These are phyloP conservation scores for Cercocebus atys DNA, from an alignment of 2,113 vertebrate genomes.

Conservation along the genomic window DNA sequence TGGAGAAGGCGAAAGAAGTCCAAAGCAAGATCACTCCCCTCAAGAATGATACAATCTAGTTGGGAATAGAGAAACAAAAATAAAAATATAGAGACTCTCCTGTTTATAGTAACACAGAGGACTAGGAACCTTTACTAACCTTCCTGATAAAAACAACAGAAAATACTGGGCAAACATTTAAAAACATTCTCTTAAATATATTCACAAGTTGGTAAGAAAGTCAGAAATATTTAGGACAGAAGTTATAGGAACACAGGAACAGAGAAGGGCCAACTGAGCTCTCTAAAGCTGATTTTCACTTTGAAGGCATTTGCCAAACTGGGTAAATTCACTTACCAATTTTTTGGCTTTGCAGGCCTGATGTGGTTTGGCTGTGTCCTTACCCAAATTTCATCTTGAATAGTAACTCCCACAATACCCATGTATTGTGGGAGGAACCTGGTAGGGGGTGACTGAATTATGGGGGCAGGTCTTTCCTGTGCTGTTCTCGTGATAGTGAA, in stretches of 20 bases:
- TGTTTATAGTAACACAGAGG: not conserved
- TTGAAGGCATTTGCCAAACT: slow-evolving; percentile 2
- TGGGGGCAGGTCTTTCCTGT: too few relatives aligned
- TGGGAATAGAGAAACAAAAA: not conserved
- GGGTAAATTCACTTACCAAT: not conserved
- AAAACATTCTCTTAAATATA: slow-evolving; percentile 6
- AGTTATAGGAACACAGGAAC: not conserved
- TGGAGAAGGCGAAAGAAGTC: not conserved
- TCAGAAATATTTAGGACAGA: not conserved
- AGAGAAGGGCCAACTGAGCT: not conserved
- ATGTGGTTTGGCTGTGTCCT: too few relatives aligned
- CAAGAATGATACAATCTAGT: not conserved
- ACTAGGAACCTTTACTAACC: not conserved
- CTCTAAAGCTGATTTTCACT: not conserved
- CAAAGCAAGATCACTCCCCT: not conserved
- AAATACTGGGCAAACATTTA: not conserved
- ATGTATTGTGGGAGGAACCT: too few relatives aligned
- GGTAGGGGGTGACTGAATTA: too few relatives aligned
- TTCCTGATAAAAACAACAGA: not conserved
- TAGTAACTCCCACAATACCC: too few relatives aligned
- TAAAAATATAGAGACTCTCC: not conserved
- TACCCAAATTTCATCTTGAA: too few relatives aligned
- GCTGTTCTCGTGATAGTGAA: too few relatives aligned
- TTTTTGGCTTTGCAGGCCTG: not conserved
- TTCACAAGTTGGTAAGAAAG: not conserved